Evolutionary conservation across 2,888 invertebrate species (phyloP).

Genomic region (Drosophila borborema): DNA sequence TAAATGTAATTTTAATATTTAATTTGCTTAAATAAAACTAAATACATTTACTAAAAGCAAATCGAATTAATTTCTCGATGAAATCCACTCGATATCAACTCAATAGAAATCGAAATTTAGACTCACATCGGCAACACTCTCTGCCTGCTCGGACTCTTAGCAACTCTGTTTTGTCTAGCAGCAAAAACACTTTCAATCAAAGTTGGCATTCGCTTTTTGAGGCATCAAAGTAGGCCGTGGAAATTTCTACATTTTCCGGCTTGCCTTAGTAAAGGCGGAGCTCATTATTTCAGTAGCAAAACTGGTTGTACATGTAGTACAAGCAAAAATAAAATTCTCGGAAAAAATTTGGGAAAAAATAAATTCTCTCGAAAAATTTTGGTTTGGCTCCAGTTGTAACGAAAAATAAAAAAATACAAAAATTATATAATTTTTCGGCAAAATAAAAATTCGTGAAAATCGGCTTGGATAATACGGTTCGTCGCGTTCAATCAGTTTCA

Average conservation of each 20-base stretch:
- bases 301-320: conserved; percentile 57
- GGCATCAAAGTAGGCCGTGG: conserved; percentile 12
- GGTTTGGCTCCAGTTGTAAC: conserved; percentile 13
- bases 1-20: neutral
- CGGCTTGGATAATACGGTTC: neutral
- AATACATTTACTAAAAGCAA: neutral
- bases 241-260: neutral
- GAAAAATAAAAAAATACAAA: neutral
- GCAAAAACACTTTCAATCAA: neutral
- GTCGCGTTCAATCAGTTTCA: conserved; percentile 16
- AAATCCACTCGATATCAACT: neutral
- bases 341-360: conserved; percentile 44
- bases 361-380: conserved; percentile 35
- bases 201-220: neutral
- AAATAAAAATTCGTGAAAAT: no score
- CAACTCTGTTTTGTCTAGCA: neutral
- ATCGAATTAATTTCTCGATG: neutral
- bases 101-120: neutral
- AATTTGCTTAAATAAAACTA: neutral
- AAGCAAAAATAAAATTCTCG: conserved; percentile 47
- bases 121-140: neutral
- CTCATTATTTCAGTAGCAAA: conserved; percentile 42
- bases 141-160: neutral
- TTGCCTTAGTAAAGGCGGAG: neutral
- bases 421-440: no score